A percentile compares a stretch with the other conserved stretches of the same genome.
Conservation (phyloP, 1,140 invertebrate species). For the Mizuhopecten yessoensis region DNA sequence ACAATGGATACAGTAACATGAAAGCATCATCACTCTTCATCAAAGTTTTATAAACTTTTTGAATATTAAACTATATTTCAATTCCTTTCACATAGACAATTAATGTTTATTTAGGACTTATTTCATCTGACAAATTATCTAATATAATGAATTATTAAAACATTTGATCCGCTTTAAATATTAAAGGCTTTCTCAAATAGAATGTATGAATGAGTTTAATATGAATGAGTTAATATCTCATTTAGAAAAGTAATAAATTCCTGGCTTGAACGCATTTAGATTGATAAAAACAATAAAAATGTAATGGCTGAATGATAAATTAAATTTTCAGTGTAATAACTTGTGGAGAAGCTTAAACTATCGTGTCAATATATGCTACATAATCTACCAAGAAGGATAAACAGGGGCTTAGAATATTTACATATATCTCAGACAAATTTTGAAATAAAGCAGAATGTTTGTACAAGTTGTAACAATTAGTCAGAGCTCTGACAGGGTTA, state of each 20-base stretch:
- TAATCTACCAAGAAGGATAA: not conserved
- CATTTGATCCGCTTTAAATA: too few species aligned
- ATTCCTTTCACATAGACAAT: too few species aligned
- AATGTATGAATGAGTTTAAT: too few species aligned
- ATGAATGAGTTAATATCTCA: not conserved
- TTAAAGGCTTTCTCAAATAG: too few species aligned
- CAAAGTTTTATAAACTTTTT: too few species aligned
- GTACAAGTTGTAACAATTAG: slow-evolving; percentile 15
- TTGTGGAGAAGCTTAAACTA: not conserved
- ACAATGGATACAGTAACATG: too few species aligned
- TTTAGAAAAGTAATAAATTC: not conserved
- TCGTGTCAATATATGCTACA: not conserved
- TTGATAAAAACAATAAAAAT: not conserved
- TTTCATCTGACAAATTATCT: too few species aligned
- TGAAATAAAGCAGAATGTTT: slow-evolving; percentile 17
- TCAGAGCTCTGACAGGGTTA: not conserved
- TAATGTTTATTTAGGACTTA: too few species aligned
- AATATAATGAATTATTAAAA: too few species aligned
- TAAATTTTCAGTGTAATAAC: not conserved
- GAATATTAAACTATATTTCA: too few species aligned
- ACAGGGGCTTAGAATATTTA: not conserved
- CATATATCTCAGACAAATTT: slow-evolving; percentile 15
- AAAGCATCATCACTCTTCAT: too few species aligned
- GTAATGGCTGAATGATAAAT: not conserved
- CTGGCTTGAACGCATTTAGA: not conserved